Conservation (phyloP, 2,113 vertebrate genomes). For the Centropus unirufus region DNA sequence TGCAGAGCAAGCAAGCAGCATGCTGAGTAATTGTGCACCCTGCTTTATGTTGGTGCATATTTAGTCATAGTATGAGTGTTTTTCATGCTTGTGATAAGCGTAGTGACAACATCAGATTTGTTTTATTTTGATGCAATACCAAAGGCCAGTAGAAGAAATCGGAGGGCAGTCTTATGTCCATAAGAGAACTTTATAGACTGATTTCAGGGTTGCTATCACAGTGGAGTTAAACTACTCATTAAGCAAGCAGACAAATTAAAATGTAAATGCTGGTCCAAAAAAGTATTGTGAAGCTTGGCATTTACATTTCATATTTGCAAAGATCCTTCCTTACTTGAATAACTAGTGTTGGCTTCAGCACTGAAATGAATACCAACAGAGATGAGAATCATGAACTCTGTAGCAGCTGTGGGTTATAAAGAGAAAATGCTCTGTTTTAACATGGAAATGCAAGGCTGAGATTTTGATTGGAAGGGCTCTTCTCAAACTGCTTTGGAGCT, state of each 20-base stretch:
- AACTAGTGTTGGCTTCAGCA: not conserved
- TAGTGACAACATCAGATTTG: not conserved
- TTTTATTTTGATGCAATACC: slow-evolving; percentile 1
- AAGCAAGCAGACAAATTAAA: not conserved
- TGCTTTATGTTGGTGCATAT: not conserved
- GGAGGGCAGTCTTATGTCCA: not conserved
- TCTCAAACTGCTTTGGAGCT: not conserved
- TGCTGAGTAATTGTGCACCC: not conserved
- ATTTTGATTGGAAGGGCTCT: not conserved
- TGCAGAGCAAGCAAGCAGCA: not conserved
- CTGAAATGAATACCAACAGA: not conserved
- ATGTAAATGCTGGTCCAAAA: not conserved
- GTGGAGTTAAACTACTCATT: not conserved
- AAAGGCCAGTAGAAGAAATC: not conserved
- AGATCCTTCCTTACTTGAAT: not conserved
- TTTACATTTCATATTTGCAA: not conserved
- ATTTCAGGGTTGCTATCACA: not conserved
- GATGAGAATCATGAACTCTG: not conserved
- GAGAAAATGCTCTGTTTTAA: not conserved
- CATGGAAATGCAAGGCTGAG: not conserved
- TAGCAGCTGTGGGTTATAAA: not conserved
- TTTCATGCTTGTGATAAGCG: not conserved
- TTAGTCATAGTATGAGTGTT: not conserved
- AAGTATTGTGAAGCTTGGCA: not conserved
- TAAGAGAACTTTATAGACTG: not conserved